Base-by-base conservation (phyloP, 30 jellyfish, hydroid and myxozoan genomes). In the Mastigias papua region DNA sequence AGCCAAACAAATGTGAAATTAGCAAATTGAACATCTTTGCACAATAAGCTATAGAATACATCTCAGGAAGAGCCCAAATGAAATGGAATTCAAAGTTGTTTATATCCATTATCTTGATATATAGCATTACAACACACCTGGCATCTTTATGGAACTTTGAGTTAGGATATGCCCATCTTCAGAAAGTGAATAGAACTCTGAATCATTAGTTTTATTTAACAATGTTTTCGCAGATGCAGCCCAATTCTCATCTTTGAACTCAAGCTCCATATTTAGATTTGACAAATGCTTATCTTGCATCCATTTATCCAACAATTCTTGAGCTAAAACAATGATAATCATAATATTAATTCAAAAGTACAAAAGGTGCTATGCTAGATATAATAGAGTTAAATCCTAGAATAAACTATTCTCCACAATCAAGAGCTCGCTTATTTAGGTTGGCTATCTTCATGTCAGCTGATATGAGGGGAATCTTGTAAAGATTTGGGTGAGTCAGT, bases 261-360 rank as follows among this genome's bases (percentile, higher is more conserved):
- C 97, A 17, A 91, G 69, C 66, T 91, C 97, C 42, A 81, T 32
- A 30, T 77, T 80, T 25, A 91, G 50, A 34, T 91, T 69, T 49
- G 95, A 69, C 27, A 77, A 3, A 31, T 67, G 84, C 54, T 91
- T 78, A 34, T 84, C 90, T 69, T 76, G 76, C 96, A 91, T 49
- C 97, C 97, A 91, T 29, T 46, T 54, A 60, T 86, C 97, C 70
- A 91, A n/a, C 8, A 91, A 75, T 50, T 91, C 96, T 85, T 91
- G 97, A 31, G 97, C 97, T 91, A 54, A 42, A 42, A 42, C 13
- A 42, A 42, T n/a, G n/a, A n/a, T n/a, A n/a, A n/a, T n/a, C n/a
- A n/a, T n/a, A n/a, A 42, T 4, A 15, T 4, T 15, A 42, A 15
- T 15, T 42, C 54, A 42, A 4, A 15, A 42, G 54, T 42, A 15